Conservation (phyloP, 2,888 invertebrate species). For the Nebria salina region DNA sequence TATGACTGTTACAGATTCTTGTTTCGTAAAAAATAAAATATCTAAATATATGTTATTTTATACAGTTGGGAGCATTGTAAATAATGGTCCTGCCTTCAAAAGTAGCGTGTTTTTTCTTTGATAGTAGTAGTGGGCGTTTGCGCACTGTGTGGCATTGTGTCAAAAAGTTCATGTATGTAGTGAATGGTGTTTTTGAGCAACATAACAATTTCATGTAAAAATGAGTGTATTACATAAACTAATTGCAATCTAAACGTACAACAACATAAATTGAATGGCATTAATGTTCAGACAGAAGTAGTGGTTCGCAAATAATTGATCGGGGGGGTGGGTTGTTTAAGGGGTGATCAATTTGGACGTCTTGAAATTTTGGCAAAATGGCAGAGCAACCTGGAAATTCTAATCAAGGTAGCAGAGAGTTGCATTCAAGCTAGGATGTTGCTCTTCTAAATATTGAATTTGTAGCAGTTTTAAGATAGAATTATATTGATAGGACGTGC, state of each 20-base stretch:
- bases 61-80: background rate
- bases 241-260: slow-evolving; percentile 11
- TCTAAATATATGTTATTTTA: background rate
- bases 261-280: slow-evolving; percentile 35
- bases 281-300: slow-evolving; percentile 30
- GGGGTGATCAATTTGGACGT: slow-evolving; percentile 34
- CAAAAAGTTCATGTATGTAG: slow-evolving; percentile 30
- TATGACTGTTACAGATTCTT: background rate
- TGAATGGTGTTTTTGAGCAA: slow-evolving; percentile 43
- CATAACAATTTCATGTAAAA: slow-evolving; percentile 37
- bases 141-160: slow-evolving; percentile 26
- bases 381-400: slow-evolving; percentile 78
- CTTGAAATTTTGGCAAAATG: slow-evolving; percentile 64
- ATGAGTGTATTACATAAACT: slow-evolving; percentile 30
- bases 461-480: background rate
- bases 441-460: slow-evolving; percentile 3
- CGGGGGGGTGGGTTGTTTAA: slow-evolving; percentile 40
- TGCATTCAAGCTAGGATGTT: background rate
- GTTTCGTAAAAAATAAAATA: background rate
- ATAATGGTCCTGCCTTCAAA: background rate
- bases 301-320: slow-evolving; percentile 21
- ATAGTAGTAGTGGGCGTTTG: slow-evolving; percentile 40
- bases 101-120: slow-evolving; percentile 30
- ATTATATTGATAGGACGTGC: background rate
- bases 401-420: slow-evolving; percentile 66